Conservation (phyloP, 2,797 vertebrate species). For the Emydoidea blandingii region DNA sequence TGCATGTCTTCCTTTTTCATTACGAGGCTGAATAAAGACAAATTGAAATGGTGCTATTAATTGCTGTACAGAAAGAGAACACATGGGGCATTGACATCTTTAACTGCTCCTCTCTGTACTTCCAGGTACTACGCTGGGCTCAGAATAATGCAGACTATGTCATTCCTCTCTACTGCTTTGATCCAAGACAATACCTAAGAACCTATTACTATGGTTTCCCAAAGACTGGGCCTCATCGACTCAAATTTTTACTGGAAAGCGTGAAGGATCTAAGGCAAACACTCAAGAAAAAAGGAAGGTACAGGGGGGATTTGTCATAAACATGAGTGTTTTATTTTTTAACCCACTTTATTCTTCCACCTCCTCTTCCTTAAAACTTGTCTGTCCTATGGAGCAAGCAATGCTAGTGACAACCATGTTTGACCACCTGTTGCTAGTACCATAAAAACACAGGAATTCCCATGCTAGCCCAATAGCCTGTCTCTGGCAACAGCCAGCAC, state of each 20-base stretch:
- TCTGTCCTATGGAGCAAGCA: neutral
- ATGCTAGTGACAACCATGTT: accelerated
- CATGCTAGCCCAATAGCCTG: neutral
- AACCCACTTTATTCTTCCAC: neutral
- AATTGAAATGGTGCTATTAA: neutral
- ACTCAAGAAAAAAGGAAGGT: constrained; percentile 85
- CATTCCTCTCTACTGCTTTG: constrained; percentile 89
- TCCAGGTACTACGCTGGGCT: constrained; percentile 86
- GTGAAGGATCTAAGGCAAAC: constrained; percentile 83
- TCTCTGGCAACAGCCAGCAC: neutral
- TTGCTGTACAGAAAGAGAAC: neutral
- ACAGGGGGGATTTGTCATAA: neutral
- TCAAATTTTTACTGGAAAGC: constrained; percentile 86
- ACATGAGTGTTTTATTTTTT: accelerated
- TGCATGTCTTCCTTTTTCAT: neutral
- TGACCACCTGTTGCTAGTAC: neutral
- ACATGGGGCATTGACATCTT: neutral
- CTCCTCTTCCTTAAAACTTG: accelerated
- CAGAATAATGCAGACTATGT: constrained; percentile 82
- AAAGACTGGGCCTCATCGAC: constrained; percentile 84
- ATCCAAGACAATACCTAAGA: constrained; percentile 84
- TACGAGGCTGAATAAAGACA: neutral
- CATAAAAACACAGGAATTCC: neutral
- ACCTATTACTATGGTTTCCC: constrained; percentile 84
- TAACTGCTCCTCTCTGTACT: neutral